Evolutionary conservation across 2,888 invertebrate genomes (phyloP).

Genomic region (Antheraea assamensis): DNA sequence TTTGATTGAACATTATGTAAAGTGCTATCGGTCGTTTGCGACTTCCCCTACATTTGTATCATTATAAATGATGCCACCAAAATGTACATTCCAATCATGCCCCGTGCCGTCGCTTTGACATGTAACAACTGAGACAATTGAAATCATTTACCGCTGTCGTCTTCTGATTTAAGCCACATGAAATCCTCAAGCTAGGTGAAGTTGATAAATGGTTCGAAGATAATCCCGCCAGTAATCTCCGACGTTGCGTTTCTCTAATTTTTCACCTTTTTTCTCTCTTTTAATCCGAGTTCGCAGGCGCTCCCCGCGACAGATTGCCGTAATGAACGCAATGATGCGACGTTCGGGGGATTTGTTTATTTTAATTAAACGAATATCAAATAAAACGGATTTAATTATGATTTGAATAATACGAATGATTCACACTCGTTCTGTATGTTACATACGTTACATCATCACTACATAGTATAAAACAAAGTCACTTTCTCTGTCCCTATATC

Average conservation of each 20-base stretch:
- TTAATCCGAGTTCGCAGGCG: constrained; percentile 38
- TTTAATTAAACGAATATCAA: background rate
- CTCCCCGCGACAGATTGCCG: constrained; percentile 18
- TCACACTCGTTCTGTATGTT: background rate
- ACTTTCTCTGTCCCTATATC: too few relatives aligned
- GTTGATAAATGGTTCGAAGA: constrained; percentile 62
- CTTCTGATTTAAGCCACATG: constrained; percentile 15
- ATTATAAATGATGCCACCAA: too few relatives aligned
- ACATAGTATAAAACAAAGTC: too few relatives aligned
- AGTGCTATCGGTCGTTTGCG: too few relatives aligned
- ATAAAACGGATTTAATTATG: background rate
- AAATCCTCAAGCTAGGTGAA: constrained; percentile 46
- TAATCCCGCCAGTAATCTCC: constrained; percentile 60
- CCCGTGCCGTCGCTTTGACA: too few relatives aligned
- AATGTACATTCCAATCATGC: too few relatives aligned
- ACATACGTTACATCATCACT: too few relatives aligned
- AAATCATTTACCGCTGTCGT: background rate
- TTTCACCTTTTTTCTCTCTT: constrained; percentile 59
- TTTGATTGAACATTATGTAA: too few relatives aligned
- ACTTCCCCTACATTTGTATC: too few relatives aligned
- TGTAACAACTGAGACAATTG: too few relatives aligned
- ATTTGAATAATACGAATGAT: background rate
- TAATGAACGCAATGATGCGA: constrained; percentile 1
- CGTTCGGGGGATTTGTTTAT: background rate
- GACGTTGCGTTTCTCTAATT: constrained; percentile 54